phyloP scores from a whole-genome alignment of 2,888 invertebrate species.

The Portevinia maculata region DNA sequence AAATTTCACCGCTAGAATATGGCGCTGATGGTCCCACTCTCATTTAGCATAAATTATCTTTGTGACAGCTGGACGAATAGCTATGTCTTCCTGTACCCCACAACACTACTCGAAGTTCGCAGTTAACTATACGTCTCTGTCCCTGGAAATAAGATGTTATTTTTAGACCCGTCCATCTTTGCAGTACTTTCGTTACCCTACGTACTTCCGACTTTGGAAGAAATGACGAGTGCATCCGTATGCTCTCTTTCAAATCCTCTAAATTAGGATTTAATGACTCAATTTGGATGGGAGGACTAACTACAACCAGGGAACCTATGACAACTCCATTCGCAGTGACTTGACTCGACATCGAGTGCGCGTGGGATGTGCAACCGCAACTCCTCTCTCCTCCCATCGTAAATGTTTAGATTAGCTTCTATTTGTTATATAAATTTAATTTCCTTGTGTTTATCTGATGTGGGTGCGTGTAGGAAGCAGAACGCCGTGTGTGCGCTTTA shows the following conservation, averaged over 20 bases:
- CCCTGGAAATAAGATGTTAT: slow-evolving; percentile 10
- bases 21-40: no score
- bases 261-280: not conserved
- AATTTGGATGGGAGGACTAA: slow-evolving; percentile 6
- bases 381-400: not conserved
- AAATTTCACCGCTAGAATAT: no score
- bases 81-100: not conserved
- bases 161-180: not conserved
- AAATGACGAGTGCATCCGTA: slow-evolving; percentile 5
- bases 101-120: not conserved
- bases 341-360: not conserved
- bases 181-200: not conserved
- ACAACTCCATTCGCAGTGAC: slow-evolving; percentile 22
- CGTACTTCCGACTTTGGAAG: not conserved
- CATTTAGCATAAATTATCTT: no score
- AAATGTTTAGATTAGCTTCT: slow-evolving; percentile 15
- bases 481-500: not conserved
- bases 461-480: not conserved
- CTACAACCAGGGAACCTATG: slow-evolving; percentile 16
- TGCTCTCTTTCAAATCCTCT: slow-evolving; percentile 2
- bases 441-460: slow-evolving; percentile 1
- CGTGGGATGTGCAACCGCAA: slow-evolving; percentile 13
- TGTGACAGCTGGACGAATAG: no score
- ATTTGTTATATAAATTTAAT: not conserved
- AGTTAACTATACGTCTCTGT: slow-evolving; percentile 3